Evolutionary conservation across 2,888 invertebrate species (phyloP).

Genomic region (Dryococelus australis): DNA sequence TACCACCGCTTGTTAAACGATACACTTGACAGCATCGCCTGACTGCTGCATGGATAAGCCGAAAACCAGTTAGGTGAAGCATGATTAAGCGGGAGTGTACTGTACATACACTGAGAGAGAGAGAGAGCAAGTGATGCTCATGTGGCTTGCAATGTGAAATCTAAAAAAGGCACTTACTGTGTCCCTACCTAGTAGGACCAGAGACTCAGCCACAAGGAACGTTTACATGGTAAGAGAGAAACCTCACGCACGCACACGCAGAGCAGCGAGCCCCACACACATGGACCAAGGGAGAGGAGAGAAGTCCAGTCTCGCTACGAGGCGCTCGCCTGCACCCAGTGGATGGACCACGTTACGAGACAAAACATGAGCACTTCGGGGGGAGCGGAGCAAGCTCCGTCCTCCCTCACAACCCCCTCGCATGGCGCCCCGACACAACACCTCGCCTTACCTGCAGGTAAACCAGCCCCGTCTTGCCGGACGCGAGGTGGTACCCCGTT

Average conservation of each 20-base stretch:
- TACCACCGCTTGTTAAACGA: too few relatives aligned
- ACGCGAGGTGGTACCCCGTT: constrained; percentile 59
- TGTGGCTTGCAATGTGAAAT: too few relatives aligned
- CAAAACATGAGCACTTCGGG: not conserved
- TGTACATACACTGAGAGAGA: too few relatives aligned
- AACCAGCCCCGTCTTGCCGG: constrained; percentile 57
- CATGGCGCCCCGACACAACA: not conserved
- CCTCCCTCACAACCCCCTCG: not conserved
- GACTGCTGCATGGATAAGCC: too few relatives aligned
- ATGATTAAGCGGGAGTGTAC: too few relatives aligned
- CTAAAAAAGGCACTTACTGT: constrained; percentile 7
- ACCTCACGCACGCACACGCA: not conserved
- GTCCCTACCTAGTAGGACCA: not conserved
- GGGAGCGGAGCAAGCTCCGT: too few relatives aligned
- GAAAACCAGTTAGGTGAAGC: too few relatives aligned
- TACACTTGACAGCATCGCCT: too few relatives aligned
- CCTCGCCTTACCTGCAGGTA: constrained; percentile 52
- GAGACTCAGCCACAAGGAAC: not conserved
- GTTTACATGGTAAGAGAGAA: not conserved
- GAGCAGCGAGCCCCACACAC: not conserved
- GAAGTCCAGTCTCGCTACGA: not conserved
- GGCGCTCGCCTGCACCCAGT: not conserved
- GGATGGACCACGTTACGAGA: not conserved
- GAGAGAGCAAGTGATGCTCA: too few relatives aligned
- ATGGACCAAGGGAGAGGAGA: not conserved